Evolutionary conservation across 2,113 vertebrate species (phyloP), one percentile per base, ranked within the genome.

Genomic region (Dascyllus trimaculatus): DNA sequence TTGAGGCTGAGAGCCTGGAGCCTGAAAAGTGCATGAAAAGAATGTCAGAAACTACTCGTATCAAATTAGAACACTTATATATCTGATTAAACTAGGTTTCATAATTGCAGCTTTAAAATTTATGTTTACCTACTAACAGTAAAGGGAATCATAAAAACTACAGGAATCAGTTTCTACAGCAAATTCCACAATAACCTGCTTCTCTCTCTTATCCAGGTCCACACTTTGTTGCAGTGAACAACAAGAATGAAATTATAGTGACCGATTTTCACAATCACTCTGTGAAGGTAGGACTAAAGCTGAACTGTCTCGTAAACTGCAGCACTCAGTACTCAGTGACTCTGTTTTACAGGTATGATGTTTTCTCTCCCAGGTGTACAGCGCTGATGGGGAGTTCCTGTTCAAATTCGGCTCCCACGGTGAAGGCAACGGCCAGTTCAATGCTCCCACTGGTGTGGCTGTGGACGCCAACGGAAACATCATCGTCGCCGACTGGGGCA

Each of bases 191-290:
- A 5, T 59, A 54, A 70, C 59, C 15, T 10, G 1, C 25, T 14
- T 71, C 52, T 49, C 43, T 61, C 25, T 68, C 49, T 38, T 46
- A 21, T 56, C 9, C 82, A 99, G 98, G 98, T 38, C 98, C 98
- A 1, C 98, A 99, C 89, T 99, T 99, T 78, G 97, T 99, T 64
- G 97, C 98, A 0, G 97, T 99, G 43, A 99, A 98, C 93, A 99
- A 97, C 93, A 99, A 98, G 93, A 99, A 98, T 32, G 97, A 99
- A 92, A 99, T 99, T 0, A 95, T 99, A 29, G 98, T 99, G 82
- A 99, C 97, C 0, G 98, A 99, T 79, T 99, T 99, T 89, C 98
- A 99, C 92, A 99, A 99, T 91, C 98, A 99, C 85, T 99, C 98
- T 0, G 98, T 99, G 70, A 99, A 99, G 96, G 98, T 98, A 89